These are phyloP conservation scores for Cyclopterus lumpus DNA, from an alignment of 2,797 vertebrate species.

Conservation along the genomic window DNA sequence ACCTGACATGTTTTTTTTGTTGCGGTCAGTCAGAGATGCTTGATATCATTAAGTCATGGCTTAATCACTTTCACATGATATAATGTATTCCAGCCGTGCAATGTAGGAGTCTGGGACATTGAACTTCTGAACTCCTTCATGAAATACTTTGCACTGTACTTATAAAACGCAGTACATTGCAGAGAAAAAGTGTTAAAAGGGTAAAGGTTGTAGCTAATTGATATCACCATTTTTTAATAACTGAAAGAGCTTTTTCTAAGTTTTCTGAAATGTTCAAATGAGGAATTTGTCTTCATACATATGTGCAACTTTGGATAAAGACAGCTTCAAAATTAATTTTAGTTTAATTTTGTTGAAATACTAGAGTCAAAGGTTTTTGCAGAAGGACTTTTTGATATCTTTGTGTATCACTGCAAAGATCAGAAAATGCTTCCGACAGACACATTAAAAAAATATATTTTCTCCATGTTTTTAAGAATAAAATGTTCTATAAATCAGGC, in stretches of 20 bases:
- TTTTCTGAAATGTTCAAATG: neutral
- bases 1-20: constrained; percentile 24
- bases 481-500: neutral
- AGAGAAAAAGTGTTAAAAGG: neutral
- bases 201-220: neutral
- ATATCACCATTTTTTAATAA: neutral
- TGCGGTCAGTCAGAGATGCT: constrained; percentile 15
- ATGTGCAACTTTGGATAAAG: neutral
- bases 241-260: neutral
- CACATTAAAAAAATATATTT: neutral
- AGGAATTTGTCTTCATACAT: neutral
- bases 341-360: neutral
- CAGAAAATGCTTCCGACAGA: neutral
- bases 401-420: neutral
- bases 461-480: neutral
- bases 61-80: constrained; percentile 18
- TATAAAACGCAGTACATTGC: neutral
- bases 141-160: neutral
- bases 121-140: neutral
- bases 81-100: constrained; percentile 6
- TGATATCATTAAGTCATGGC: constrained; percentile 36
- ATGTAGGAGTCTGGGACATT: neutral
- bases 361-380: neutral
- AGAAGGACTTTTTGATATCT: neutral
- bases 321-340: no score